Conservation (phyloP, 2,113 vertebrate genomes). For the Brachyhypopomus gauderio region DNA sequence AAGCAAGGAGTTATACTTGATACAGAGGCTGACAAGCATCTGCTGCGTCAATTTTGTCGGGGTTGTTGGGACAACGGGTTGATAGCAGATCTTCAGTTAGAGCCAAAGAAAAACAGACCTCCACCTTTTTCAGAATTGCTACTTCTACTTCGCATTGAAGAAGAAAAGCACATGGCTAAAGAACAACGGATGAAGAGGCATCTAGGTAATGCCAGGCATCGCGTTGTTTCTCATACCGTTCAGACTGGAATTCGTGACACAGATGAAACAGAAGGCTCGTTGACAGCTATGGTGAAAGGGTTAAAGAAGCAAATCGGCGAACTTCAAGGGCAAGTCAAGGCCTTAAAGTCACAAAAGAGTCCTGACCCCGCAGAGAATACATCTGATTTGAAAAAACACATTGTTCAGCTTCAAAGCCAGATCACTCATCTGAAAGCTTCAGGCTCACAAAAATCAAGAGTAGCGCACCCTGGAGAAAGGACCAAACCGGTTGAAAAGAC, state of each 20-base stretch:
- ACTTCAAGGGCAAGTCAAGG: not conserved
- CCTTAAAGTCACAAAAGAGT: not conserved
- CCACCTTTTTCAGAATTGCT: not conserved
- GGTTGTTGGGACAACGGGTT: too few relatives aligned
- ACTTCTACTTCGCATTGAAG: not conserved
- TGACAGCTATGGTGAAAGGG: not conserved
- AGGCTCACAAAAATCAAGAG: not conserved
- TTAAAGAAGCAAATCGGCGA: too few relatives aligned
- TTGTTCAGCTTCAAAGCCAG: not conserved
- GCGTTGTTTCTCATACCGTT: not conserved
- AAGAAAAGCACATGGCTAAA: slow-evolving; percentile 4
- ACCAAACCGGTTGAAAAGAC: not conserved
- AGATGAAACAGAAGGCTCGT: not conserved
- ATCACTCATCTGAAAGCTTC: not conserved
- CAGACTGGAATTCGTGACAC: not conserved
- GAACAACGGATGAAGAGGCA: too few relatives aligned
- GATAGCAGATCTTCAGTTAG: not conserved
- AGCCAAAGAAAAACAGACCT: not conserved
- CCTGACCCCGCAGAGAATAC: not conserved
- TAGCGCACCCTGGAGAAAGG: not conserved
- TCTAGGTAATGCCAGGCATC: too few relatives aligned
- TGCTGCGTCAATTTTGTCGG: too few relatives aligned
- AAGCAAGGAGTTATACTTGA: too few relatives aligned
- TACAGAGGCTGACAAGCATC: too few relatives aligned
- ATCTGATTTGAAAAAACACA: not conserved